A percentile compares a stretch with the other conserved stretches of the same genome.
phyloP scores from a whole-genome alignment of 2,113 vertebrate species.

The Rhinolophus sinicus region DNA sequence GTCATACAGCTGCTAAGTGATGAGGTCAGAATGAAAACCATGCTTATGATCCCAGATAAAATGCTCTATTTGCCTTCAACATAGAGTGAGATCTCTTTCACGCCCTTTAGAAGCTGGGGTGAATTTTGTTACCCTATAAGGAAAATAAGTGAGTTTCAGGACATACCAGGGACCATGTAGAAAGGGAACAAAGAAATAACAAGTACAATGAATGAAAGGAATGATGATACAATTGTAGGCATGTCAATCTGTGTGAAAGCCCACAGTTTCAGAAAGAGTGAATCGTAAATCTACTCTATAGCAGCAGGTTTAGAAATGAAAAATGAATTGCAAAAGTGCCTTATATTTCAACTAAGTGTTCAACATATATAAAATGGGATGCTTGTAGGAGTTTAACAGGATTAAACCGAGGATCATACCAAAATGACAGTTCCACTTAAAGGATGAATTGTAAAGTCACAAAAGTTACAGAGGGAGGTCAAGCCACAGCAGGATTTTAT shows the following conservation, averaged over 20 bases:
- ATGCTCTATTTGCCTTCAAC: not conserved
- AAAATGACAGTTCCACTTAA: conserved; percentile 74
- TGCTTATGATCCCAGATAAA: not conserved
- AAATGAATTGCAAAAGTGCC: conserved; percentile 66
- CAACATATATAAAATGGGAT: conserved; percentile 67
- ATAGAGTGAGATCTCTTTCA: not conserved
- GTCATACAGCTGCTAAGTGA: not conserved
- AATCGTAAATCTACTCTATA: not conserved
- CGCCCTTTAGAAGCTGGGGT: not conserved
- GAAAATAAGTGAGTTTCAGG: not conserved
- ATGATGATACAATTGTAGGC: conserved; percentile 8
- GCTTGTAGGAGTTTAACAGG: conserved; percentile 70
- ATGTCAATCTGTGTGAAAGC: conserved; percentile 23
- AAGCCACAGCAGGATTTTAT: conserved; percentile 60
- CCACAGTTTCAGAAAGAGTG: not conserved
- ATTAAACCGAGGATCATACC: conserved; percentile 72
- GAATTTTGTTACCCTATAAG: not conserved
- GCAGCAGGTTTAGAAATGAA: conserved; percentile 54
- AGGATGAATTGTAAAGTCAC: conserved; percentile 73
- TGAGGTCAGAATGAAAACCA: conserved; percentile 22
- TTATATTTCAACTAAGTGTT: conserved; percentile 69
- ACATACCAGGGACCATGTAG: not conserved
- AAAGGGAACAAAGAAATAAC: not conserved
- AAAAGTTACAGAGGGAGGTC: conserved; percentile 72
- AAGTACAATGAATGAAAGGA: not conserved